These are phyloP conservation scores for Philaenus spumarius DNA, from an alignment of 1,140 invertebrate genomes.

Conservation along the genomic window DNA sequence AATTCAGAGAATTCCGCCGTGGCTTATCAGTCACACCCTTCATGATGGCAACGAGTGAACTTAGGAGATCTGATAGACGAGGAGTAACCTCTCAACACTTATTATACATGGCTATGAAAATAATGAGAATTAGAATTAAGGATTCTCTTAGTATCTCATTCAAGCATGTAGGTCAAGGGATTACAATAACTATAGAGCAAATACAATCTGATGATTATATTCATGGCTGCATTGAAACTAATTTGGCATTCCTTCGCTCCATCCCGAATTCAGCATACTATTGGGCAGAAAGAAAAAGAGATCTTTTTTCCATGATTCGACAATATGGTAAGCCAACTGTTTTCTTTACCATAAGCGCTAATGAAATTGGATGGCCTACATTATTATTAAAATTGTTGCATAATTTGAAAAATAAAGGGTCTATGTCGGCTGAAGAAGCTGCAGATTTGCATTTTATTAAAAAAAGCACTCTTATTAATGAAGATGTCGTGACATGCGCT, in stretches of 20 bases:
- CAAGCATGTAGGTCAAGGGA: slow-evolving; percentile 20
- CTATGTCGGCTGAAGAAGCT: slow-evolving; percentile 14
- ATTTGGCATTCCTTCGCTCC: slow-evolving; percentile 16
- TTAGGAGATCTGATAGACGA: no score
- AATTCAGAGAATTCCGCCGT: neutral
- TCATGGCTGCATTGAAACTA: slow-evolving; percentile 21
- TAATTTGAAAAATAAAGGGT: slow-evolving; percentile 15
- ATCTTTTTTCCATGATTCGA: slow-evolving; percentile 35
- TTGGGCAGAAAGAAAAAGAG: slow-evolving; percentile 35
- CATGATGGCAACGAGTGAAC: slow-evolving; percentile 26
- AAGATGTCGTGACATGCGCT: neutral
- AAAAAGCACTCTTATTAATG: slow-evolving; percentile 18
- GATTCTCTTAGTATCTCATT: no score
- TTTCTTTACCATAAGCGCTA: slow-evolving; percentile 30
- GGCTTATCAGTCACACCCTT: slow-evolving; percentile 18
- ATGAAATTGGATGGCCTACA: slow-evolving; percentile 20
- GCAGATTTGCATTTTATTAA: slow-evolving; percentile 9
- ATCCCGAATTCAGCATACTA: slow-evolving; percentile 23
- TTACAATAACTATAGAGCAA: slow-evolving; percentile 21
- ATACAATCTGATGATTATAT: slow-evolving; percentile 17
- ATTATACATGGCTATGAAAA: slow-evolving; percentile 28
- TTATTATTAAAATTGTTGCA: neutral
- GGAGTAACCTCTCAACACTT: slow-evolving; percentile 20
- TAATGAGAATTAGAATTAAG: slow-evolving; percentile 21
- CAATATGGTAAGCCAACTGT: slow-evolving; percentile 29